phyloP scores from a whole-genome alignment of 2,113 vertebrate species.

The Scalopus aquaticus region DNA sequence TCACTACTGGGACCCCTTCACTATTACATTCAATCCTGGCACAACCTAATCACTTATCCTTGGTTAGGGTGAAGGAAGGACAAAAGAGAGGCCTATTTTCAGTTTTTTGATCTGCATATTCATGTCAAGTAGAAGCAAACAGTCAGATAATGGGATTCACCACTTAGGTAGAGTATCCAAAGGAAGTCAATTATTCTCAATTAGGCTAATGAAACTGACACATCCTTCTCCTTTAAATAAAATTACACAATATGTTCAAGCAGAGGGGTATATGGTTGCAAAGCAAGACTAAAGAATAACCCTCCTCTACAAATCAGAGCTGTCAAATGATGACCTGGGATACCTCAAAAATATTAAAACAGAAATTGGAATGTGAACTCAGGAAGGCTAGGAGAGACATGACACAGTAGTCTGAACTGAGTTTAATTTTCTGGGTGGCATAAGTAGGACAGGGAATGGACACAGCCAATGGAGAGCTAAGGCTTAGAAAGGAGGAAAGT shows the following conservation, averaged over 20 bases:
- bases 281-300: neutral
- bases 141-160: neutral
- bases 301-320: neutral
- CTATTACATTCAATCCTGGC: neutral
- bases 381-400: neutral
- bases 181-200: neutral
- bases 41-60: neutral
- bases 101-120: neutral
- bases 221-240: neutral
- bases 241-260: neutral
- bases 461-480: rapidly evolving
- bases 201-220: neutral
- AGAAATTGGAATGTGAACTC: neutral
- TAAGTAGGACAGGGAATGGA: neutral
- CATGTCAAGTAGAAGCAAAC: neutral
- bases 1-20: neutral
- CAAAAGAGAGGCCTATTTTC: neutral
- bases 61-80: neutral
- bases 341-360: neutral
- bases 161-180: no score
- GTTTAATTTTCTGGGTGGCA: neutral
- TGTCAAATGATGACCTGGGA: neutral
- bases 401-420: neutral
- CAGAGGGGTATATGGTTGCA: neutral
- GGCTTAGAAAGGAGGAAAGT: neutral